Percentiles rank a stretch among this genome's conserved stretches.
These are phyloP conservation scores for Ictalurus furcatus DNA, from an alignment of 2,113 vertebrate genomes.

Conservation along the genomic window DNA sequence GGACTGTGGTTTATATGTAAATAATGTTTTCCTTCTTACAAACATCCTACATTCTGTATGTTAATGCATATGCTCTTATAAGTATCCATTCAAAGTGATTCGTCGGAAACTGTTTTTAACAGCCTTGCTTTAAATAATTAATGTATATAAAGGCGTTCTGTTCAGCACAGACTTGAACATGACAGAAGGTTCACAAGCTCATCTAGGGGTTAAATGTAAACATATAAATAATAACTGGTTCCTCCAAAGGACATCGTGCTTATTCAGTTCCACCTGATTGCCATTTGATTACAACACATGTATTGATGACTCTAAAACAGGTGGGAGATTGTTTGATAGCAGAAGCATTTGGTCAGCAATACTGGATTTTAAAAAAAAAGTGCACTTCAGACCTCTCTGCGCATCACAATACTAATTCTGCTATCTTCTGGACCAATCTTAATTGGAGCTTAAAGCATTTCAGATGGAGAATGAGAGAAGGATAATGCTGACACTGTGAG, in stretches of 20 bases:
- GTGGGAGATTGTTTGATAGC: slow-evolving; percentile 55
- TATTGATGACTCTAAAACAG: slow-evolving; percentile 30
- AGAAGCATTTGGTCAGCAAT: slow-evolving; percentile 42
- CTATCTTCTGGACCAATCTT: slow-evolving; percentile 72
- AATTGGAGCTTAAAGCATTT: slow-evolving; percentile 64
- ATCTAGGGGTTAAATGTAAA: background rate
- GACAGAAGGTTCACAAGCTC: background rate
- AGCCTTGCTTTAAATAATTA: slow-evolving; percentile 1
- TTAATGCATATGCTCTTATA: background rate
- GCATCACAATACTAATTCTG: slow-evolving; percentile 67
- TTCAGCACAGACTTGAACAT: background rate
- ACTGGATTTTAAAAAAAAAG: slow-evolving; percentile 59
- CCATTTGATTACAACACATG: slow-evolving; percentile 30
- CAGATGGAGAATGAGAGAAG: slow-evolving; percentile 46
- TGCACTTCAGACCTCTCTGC: slow-evolving; percentile 56
- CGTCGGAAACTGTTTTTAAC: background rate
- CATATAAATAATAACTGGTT: background rate
- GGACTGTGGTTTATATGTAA: background rate
- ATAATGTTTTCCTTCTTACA: too few relatives aligned
- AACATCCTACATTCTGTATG: background rate
- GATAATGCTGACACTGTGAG: background rate
- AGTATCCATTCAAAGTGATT: background rate
- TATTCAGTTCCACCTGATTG: slow-evolving; percentile 17
- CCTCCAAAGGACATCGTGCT: background rate
- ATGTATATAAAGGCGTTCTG: background rate